Base-by-base conservation (phyloP, 1,140 invertebrate species). In the Coenobita brevimanus region DNA sequence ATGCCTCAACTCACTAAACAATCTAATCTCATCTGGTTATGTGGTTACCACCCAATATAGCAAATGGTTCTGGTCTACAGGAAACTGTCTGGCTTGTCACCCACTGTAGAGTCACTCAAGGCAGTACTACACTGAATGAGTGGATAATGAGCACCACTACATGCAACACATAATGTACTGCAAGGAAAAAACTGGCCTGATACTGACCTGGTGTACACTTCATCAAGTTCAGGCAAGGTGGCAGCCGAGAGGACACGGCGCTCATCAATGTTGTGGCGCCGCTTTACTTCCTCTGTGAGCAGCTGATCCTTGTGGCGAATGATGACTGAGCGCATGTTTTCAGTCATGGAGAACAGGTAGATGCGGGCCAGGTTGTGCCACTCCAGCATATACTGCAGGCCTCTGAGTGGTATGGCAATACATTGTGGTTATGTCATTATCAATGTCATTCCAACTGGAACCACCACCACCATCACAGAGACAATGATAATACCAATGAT, bases 331-430 rank as follows among this genome's bases (percentile, higher is more conserved):
- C 97, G 97, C 91, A 98, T 95, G 91, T 97, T 97, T 92, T 97
- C 96, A 0, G 97, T 97, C 96, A 98, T 97, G 54, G 97, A 95
- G 91, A 97, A 97, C n/a, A 98, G 93, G 92, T 98, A 98, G 90
- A 97, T 95, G 0, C 97, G 95, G 3, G 97, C 94, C 92, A 98
- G 96, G 91, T 97, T 96, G 91, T 96, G 95, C 97, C 97, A 98
- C 91, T 97, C 95, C 21, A 97, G 92, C 75, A 97, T 93, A 91
- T 95, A 95, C 78, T 96, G 95, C 90, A 96, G 95, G 36, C 85
- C 54, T 43, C 83, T 86, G 83, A 67, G 54, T 57, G 24, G 17
- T 21, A 41, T 3, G 24, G 33, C 15, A 67, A 43, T 24, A 82
- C 17, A 38, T n/a, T n/a, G 30, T 8, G 30, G 1, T 10, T 36